Conservation (phyloP, 2,113 vertebrate species). For the Platichthys flesus region DNA sequence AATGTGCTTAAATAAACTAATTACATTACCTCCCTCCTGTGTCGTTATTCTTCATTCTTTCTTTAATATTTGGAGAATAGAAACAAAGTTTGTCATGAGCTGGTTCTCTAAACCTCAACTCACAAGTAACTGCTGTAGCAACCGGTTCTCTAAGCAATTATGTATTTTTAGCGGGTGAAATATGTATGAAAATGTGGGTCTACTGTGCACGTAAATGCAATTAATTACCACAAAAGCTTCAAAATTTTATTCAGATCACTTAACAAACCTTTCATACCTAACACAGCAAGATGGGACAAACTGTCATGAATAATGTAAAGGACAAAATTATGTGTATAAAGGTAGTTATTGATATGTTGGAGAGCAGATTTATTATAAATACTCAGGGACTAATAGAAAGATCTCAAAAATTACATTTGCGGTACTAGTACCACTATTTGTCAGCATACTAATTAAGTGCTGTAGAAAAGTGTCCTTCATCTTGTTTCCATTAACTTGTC, state of each 20-base stretch:
- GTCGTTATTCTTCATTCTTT: conserved; percentile 6
- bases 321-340: conserved; percentile 42
- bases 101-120: not conserved
- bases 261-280: not conserved
- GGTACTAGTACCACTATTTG: not conserved
- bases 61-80: not conserved
- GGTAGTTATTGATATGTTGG: conserved; percentile 47
- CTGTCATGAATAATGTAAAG: not conserved
- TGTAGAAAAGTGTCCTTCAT: conserved; percentile 41
- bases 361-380: conserved; percentile 23
- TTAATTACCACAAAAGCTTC: not conserved
- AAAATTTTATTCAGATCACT: too few relatives aligned
- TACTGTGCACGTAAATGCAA: not conserved
- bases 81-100: not conserved
- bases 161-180: too few relatives aligned
- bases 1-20: conserved; percentile 11
- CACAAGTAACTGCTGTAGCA: not conserved
- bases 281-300: not conserved
- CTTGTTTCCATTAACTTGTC: conserved; percentile 57
- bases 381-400: conserved; percentile 2
- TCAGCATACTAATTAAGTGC: conserved; percentile 57
- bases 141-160: too few relatives aligned
- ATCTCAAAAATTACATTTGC: not conserved
- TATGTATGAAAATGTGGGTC: not conserved
- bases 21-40: not conserved